Conservation (phyloP, 1,140 invertebrate genomes). For the Eueides isabella region DNA sequence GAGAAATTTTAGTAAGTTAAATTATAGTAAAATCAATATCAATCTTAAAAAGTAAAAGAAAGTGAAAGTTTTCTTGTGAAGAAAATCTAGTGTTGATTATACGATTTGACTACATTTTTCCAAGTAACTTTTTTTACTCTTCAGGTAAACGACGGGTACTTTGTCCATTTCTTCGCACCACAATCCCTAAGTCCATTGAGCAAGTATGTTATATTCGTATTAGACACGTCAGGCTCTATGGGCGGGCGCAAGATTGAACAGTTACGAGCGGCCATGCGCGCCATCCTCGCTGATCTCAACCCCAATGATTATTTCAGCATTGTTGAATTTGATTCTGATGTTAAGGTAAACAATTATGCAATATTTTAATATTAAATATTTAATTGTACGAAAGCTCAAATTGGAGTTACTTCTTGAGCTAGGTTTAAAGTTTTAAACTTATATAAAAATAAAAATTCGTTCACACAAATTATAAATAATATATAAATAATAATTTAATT, state of each 20-base stretch:
- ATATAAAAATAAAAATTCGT: too few relatives aligned
- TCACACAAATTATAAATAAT: too few relatives aligned
- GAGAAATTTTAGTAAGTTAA: constrained; percentile 82
- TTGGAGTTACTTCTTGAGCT: background rate
- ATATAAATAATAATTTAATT: too few relatives aligned
- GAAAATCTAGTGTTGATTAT: too few relatives aligned
- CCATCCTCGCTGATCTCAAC: constrained; percentile 85
- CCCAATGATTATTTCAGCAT: constrained; percentile 86
- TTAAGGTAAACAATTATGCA: constrained; percentile 66
- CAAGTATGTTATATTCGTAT: constrained; percentile 88
- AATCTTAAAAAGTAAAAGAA: too few relatives aligned
- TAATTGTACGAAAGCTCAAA: background rate
- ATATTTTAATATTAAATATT: background rate
- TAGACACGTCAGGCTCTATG: constrained; percentile 89
- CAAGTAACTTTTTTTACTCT: background rate
- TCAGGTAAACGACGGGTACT: constrained; percentile 89
- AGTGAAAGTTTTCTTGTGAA: too few relatives aligned
- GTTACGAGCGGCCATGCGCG: constrained; percentile 86
- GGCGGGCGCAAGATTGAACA: constrained; percentile 85
- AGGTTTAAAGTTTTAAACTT: background rate
- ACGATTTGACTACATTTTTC: too few relatives aligned
- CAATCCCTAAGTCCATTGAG: constrained; percentile 82
- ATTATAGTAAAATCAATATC: background rate
- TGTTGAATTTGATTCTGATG: constrained; percentile 83
- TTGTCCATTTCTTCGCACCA: constrained; percentile 90